Percentiles rank a stretch among this genome's conserved stretches.
These are phyloP conservation scores for Mus musculus DNA, from an alignment of 2,113 vertebrate genomes.

Conservation along the genomic window DNA sequence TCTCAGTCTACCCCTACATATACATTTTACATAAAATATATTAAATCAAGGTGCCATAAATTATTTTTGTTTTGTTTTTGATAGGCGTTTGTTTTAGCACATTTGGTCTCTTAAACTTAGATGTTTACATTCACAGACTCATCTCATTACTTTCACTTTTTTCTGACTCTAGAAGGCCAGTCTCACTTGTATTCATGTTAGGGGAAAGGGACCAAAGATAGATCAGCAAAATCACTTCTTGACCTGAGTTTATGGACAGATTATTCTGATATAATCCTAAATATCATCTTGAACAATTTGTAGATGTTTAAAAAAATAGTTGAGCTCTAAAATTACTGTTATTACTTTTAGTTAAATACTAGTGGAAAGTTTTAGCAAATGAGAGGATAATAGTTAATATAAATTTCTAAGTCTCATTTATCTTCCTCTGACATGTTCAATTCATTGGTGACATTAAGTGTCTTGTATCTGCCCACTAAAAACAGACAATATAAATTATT, in stretches of 20 bases:
- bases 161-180: background rate
- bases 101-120: background rate
- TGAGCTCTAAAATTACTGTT: background rate
- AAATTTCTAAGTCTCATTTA: background rate
- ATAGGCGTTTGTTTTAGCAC: background rate
- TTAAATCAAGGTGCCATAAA: background rate
- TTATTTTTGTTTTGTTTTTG: background rate
- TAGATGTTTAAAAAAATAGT: background rate
- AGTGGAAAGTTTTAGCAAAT: background rate
- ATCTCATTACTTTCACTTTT: background rate
- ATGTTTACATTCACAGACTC: background rate
- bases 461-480: background rate
- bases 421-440: fast-evolving
- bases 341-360: background rate
- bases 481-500: background rate
- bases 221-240: background rate
- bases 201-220: background rate
- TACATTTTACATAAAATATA: background rate
- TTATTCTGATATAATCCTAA: background rate
- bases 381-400: background rate
- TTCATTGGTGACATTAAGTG: background rate
- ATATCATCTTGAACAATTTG: background rate
- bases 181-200: background rate
- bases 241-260: background rate
- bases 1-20: background rate